Evolutionary conservation across 2,113 vertebrate species (phyloP).

Genomic region (Grallaria varia): DNA sequence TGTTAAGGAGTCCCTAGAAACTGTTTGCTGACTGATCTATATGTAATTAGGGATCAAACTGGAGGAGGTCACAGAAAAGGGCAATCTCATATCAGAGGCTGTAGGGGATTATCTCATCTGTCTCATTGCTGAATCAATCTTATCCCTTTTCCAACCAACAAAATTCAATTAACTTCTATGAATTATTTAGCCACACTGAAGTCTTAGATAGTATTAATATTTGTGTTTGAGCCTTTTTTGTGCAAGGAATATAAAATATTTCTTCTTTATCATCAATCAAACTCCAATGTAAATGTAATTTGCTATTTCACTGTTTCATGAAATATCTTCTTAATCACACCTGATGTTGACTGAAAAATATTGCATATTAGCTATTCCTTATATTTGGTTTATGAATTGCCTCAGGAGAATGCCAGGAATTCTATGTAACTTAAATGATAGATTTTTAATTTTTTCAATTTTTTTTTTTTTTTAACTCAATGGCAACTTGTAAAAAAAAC

Average conservation of each 20-base stretch:
- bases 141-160: background rate
- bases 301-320: background rate
- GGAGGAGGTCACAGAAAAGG: background rate
- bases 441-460: background rate
- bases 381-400: background rate
- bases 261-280: background rate
- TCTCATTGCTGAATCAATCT: background rate
- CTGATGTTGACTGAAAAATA: background rate
- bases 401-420: background rate
- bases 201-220: slow-evolving; percentile 23
- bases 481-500: slow-evolving; percentile 7
- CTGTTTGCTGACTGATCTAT: background rate
- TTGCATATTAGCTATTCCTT: background rate
- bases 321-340: background rate
- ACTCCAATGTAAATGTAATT: background rate
- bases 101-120: background rate
- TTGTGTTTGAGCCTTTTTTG: slow-evolving; percentile 2
- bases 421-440: background rate
- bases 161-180: slow-evolving; percentile 51
- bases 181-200: slow-evolving; percentile 35
- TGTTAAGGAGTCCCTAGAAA: background rate
- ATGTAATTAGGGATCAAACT: background rate
- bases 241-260: background rate
- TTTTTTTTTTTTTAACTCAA: background rate
- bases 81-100: background rate